These are phyloP conservation scores for Patella depressa DNA, from an alignment of 2,888 invertebrate genomes.

Conservation along the genomic window DNA sequence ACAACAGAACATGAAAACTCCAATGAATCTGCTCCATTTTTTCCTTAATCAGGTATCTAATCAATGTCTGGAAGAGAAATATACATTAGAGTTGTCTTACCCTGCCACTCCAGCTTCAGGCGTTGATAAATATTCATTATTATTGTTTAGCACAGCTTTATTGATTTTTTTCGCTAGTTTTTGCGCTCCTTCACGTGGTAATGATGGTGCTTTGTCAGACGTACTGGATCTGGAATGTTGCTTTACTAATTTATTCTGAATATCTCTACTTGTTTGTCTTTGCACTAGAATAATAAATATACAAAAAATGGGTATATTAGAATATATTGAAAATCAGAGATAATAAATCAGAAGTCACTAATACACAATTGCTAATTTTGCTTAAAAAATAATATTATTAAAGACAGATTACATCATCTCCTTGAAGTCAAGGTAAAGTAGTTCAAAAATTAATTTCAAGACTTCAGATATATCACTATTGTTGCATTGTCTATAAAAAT, in stretches of 20 bases:
- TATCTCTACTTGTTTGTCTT: slow-evolving; percentile 39
- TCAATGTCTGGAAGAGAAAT: too few species aligned
- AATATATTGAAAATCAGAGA: too few species aligned
- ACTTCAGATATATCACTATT: too few species aligned
- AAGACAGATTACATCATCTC: too few species aligned
- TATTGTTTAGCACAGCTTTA: slow-evolving; percentile 47
- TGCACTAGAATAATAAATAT: slow-evolving; percentile 29
- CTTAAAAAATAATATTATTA: too few species aligned
- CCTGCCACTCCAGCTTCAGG: slow-evolving; percentile 73
- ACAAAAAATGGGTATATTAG: too few species aligned
- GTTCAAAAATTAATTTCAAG: too few species aligned
- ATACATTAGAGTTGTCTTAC: slow-evolving; percentile 53
- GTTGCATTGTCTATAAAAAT: too few species aligned
- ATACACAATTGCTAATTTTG: too few species aligned
- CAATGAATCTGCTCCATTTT: not conserved
- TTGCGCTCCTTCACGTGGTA: slow-evolving; percentile 59
- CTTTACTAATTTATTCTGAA: slow-evolving; percentile 34
- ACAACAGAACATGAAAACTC: too few species aligned
- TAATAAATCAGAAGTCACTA: too few species aligned
- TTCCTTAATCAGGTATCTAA: not conserved
- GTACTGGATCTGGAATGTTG: slow-evolving; percentile 20
- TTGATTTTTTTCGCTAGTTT: slow-evolving; percentile 49
- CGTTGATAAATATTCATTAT: slow-evolving; percentile 70
- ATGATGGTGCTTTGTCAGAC: slow-evolving; percentile 54
- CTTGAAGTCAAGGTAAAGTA: too few species aligned